A percentile compares a stretch with the other conserved stretches of the same genome.
Evolutionary conservation across 2,113 vertebrate genomes (phyloP).

Genomic region (Himantopus leucocephalus): DNA sequence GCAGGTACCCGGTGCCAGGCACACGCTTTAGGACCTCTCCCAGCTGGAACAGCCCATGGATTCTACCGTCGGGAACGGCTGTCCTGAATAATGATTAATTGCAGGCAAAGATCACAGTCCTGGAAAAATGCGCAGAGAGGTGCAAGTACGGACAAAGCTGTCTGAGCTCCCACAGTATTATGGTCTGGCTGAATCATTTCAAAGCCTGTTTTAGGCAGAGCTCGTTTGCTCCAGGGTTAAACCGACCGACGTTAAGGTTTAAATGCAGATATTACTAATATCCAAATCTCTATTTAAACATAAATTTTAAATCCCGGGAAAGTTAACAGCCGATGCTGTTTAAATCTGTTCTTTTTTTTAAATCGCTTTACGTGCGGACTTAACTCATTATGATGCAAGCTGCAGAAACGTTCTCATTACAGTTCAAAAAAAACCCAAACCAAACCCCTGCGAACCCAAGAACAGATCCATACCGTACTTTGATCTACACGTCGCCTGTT

Average conservation of each 20-base stretch:
- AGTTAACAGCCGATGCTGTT: neutral
- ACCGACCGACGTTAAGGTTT: neutral
- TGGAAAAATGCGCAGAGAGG: slow-evolving; percentile 42
- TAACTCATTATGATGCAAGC: slow-evolving; percentile 30
- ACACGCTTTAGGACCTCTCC: slow-evolving; percentile 18
- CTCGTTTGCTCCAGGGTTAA: slow-evolving; percentile 32
- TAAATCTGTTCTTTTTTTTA: neutral
- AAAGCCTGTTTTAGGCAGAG: slow-evolving; percentile 4
- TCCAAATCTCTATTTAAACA: neutral
- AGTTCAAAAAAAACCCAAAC: neutral
- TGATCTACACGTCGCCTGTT: slow-evolving; percentile 21
- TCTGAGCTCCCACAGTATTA: slow-evolving; percentile 56
- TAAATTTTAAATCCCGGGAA: neutral
- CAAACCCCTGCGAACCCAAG: neutral
- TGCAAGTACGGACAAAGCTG: slow-evolving; percentile 51
- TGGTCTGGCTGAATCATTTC: slow-evolving; percentile 29
- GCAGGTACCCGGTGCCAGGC: neutral
- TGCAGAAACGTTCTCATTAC: slow-evolving; percentile 3
- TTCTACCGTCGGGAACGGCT: slow-evolving; percentile 18
- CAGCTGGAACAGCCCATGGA: slow-evolving; percentile 30
- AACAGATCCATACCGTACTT: neutral
- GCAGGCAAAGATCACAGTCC: slow-evolving; percentile 38
- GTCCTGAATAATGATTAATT: slow-evolving; percentile 44
- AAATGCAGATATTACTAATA: neutral
- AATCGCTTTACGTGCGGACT: slow-evolving; percentile 1